A percentile compares a stretch with the other conserved stretches of the same genome.
phyloP scores from a whole-genome alignment of 2,888 invertebrate species.

The Blastobasis lacticolella region DNA sequence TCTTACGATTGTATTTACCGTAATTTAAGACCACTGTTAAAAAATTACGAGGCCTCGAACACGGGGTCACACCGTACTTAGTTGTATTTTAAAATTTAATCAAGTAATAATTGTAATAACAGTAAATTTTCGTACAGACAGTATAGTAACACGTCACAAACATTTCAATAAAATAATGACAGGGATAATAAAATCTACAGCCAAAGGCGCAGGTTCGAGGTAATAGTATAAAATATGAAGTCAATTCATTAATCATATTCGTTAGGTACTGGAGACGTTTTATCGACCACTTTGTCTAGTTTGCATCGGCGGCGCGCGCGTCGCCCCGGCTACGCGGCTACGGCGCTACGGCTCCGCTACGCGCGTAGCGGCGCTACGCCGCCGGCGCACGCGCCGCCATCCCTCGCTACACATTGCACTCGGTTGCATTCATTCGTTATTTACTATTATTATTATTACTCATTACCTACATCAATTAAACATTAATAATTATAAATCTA shows the following conservation, averaged over 20 bases:
- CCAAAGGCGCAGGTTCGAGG: constrained; percentile 69
- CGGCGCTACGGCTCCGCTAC: constrained; percentile 6
- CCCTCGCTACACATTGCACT: constrained; percentile 56
- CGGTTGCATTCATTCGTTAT: constrained; percentile 66
- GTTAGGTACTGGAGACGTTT: constrained; percentile 63
- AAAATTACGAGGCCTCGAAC: constrained; percentile 51
- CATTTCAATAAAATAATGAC: constrained; percentile 68
- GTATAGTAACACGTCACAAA: constrained; percentile 54
- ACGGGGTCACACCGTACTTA: constrained; percentile 65
- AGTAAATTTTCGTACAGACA: constrained; percentile 51
- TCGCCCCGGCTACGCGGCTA: constrained; percentile 11
- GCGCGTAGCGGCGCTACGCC: constrained; percentile 14
- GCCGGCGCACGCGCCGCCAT: constrained; percentile 32
- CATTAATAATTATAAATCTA: constrained; percentile 73
- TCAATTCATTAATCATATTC: constrained; percentile 74
- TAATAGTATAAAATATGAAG: constrained; percentile 71
- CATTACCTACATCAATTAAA: constrained; percentile 74
- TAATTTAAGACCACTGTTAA: constrained; percentile 70
- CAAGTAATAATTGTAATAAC: constrained; percentile 51
- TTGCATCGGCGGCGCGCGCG: constrained; percentile 36
- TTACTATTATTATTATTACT: constrained; percentile 68
- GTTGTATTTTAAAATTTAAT: constrained; percentile 66
- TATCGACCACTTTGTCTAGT: constrained; percentile 58
- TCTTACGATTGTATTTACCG: constrained; percentile 71
- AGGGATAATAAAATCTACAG: constrained; percentile 66